Evolutionary conservation across 2,888 invertebrate species (phyloP), one percentile per base, ranked within the genome.

Genomic region (Chydorus sphaericus): DNA sequence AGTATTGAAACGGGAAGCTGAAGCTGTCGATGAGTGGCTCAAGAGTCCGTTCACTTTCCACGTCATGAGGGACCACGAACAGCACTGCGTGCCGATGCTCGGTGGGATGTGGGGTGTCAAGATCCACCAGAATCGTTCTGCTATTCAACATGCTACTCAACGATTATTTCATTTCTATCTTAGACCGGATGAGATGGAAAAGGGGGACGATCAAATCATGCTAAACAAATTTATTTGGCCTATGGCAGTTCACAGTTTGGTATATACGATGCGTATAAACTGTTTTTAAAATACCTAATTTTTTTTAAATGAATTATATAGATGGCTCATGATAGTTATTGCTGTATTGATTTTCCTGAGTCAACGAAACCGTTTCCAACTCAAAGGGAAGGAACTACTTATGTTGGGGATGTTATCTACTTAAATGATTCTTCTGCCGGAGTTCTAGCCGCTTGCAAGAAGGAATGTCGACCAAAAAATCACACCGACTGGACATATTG

Each of bases 1-100:
- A 10, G 16, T 60, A 3, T 49, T 53, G 5, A 53, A 54, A 10
- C 56, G 62, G 30, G 63, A 63, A 51, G 48, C 54, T 10, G 57
- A 53, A 10, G 62, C 63, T 23, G 61, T 63, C 16, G 18, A 37
- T 11, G 57, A 62, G 39, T 63, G 62, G 62, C 31, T 61, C 5
- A 28, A 23, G 37, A 55, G 58, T 23, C 38, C 51, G 23, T 29
- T 39, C 14, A 57, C 60, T 7, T 61, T 61, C 36, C 63, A 63
- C 44, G 48, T 60, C 8, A 62, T 63, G 62, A 50, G 62, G 14
- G 63, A 63, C 36, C 60, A 62, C 52, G 55, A 53, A 11, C 16
- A 38, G 5, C 62, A 61, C 37, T 18, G 23, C 28, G n/a, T n/a
- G n/a, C n/a, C n/a, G n/a, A n/a, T n/a, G n/a, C n/a, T n/a, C n/a